Base-by-base conservation (phyloP, 2,888 invertebrate species). In the Cordilura impudica region DNA sequence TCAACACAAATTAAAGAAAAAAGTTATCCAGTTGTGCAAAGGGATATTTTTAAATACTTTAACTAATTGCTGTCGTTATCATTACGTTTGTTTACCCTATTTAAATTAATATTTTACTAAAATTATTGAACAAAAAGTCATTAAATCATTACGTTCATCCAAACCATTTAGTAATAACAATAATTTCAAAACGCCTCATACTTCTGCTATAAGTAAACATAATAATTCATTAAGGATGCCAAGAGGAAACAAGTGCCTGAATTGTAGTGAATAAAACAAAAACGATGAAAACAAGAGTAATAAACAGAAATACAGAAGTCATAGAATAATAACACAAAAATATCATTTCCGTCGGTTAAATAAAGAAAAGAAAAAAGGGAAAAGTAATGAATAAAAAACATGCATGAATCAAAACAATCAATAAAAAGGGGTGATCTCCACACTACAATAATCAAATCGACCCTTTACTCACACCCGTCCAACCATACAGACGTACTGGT, bases 351-450 rank as follows among this genome's bases (percentile, higher is more conserved):
- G 69, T 73, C 58, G 67, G 49, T 51, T 21, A 8, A n/a, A 12
- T 51, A 72, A 72, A 65, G 45, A 29, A 18, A 14, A 14, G 35
- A 66, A 63, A 70, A 56, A 49, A 16, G 29, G n/a, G 47, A n/a
- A 49, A 75, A 39, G 63, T 26, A 51, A 12, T 7, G n/a, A 26
- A 31, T n/a, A 69, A 47, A 54, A 47, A 2, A 12, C 26, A 43
- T 56, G 56, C 39, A n/a, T n/a, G n/a, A n/a, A n/a, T 6, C 56
- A 58, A 58, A 79, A 75, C 67, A 75, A 75, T 67, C 75, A 72
- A 75, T 75, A 56, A 75, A 70, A 79, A 79, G 71, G 79, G 79
- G 75, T 79, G 75, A 75, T 51, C 56, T 18, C 19, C 31, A 67
- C 4, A 53, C 29, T 4, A 49, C 29, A 47, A 63, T 19, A 69